Percentiles rank a stretch among this genome's conserved stretches.
These are phyloP conservation scores for Drosophila serrata DNA, from an alignment of 1,140 invertebrate genomes.

Conservation along the genomic window DNA sequence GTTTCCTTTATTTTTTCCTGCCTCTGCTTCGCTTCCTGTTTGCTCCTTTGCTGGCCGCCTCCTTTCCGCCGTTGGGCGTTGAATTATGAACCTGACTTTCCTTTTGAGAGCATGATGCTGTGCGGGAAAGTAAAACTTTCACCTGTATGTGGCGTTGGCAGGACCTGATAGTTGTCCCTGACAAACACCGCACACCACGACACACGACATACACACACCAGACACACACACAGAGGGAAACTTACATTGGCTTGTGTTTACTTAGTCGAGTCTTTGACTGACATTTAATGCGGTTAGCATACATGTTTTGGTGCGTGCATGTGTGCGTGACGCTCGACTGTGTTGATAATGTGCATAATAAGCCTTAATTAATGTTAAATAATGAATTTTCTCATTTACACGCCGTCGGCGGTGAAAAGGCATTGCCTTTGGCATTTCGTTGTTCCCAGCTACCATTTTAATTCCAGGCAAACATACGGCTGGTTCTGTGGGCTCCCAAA, in stretches of 20 bases:
- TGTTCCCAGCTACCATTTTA: conserved; percentile 29
- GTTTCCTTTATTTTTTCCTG: conserved; percentile 23
- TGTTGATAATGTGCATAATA: conserved; percentile 84
- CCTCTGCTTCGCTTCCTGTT: conserved; percentile 59
- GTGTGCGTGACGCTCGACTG: conserved; percentile 40
- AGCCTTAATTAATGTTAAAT: conserved; percentile 84
- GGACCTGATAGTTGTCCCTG: conserved; percentile 59
- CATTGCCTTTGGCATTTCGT: conserved; percentile 39
- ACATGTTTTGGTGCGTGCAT: conserved; percentile 21
- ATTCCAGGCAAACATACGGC: conserved; percentile 39
- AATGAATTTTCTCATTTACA: conserved; percentile 83
- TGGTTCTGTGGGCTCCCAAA: conserved; percentile 54
- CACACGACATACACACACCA: conserved; percentile 2
- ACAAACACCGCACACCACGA: conserved; percentile 7
- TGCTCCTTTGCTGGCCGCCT: conserved; percentile 29
- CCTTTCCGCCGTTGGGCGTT: conserved; percentile 32
- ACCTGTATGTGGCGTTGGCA: conserved; percentile 24
- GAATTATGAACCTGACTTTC: conserved; percentile 71
- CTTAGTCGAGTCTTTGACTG: conserved; percentile 63
- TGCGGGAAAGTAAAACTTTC: conserved; percentile 39
- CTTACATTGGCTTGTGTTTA: conserved; percentile 34
- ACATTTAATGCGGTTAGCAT: conserved; percentile 73
- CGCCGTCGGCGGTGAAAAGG: conserved; percentile 68
- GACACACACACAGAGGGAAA: conserved; percentile 13
- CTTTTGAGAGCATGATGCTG: conserved; percentile 10